Evolutionary conservation across 2,888 invertebrate species (phyloP).

Genomic region (Mellilla xanthometata): DNA sequence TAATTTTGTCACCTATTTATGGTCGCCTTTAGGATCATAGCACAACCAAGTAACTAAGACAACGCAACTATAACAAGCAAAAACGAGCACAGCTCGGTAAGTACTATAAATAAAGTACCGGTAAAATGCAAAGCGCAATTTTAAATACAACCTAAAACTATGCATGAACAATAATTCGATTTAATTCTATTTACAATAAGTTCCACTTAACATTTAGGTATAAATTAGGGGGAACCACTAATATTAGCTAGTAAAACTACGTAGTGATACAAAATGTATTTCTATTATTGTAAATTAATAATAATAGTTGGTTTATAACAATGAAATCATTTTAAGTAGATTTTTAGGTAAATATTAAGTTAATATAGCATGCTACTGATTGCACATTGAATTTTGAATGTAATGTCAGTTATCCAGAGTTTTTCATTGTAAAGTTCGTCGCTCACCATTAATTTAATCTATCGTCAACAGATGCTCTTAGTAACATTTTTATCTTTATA

Average conservation of each 20-base stretch:
- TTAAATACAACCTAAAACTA: slow-evolving; percentile 22
- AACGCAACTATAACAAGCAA: slow-evolving; percentile 37
- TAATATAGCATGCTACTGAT: slow-evolving; percentile 2
- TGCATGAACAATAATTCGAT: slow-evolving; percentile 29
- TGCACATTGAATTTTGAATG: background rate
- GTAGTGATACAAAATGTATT: slow-evolving; percentile 28
- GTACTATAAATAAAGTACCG: slow-evolving; percentile 35
- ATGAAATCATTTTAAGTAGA: slow-evolving; percentile 18
- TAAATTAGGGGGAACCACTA: slow-evolving; percentile 37
- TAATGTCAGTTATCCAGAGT: too few species aligned
- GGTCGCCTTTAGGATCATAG: too few species aligned
- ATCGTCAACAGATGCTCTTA: too few species aligned
- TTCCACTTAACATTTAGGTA: slow-evolving; percentile 44
- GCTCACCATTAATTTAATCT: too few species aligned
- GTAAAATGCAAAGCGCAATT: slow-evolving; percentile 40
- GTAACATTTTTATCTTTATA: too few species aligned
- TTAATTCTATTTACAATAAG: slow-evolving; percentile 47
- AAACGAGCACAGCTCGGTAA: slow-evolving; percentile 37
- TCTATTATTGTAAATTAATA: slow-evolving; percentile 18
- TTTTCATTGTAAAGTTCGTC: too few species aligned
- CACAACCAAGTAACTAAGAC: slow-evolving; percentile 18
- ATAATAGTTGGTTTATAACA: slow-evolving; percentile 20
- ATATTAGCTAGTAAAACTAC: slow-evolving; percentile 35
- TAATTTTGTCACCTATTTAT: too few species aligned
- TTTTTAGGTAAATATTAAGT: slow-evolving; percentile 15